Conservation (phyloP, 2,888 invertebrate species). For the Oxystoma pomonae region DNA sequence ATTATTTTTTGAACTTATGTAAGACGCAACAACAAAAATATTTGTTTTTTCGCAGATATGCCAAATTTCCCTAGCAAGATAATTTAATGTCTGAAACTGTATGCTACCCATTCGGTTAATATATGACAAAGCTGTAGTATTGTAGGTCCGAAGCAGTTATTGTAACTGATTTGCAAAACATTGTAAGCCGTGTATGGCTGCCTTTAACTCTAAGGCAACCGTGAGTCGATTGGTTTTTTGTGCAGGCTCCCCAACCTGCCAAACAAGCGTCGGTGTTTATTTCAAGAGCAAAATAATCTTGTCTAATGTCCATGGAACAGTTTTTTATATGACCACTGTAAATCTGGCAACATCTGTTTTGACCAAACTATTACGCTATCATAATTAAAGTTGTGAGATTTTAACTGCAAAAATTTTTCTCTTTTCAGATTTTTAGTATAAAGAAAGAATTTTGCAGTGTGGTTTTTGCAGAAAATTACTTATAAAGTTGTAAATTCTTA, state of each 20-base stretch:
- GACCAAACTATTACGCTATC: too few relatives aligned
- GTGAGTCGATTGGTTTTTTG: background rate
- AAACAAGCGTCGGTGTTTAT: background rate
- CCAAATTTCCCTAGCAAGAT: background rate
- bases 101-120: background rate
- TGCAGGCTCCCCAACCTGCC: constrained; percentile 1
- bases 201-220: background rate
- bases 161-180: constrained; percentile 5
- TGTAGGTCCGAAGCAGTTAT: background rate
- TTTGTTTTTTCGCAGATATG: constrained; percentile 4
- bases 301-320: background rate
- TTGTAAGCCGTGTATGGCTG: constrained; percentile 4
- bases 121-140: background rate
- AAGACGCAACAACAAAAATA: constrained; percentile 10
- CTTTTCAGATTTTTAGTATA: background rate
- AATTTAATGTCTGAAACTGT: background rate
- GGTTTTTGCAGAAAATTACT: too few relatives aligned
- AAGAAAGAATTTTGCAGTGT: too few relatives aligned
- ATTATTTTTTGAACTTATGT: constrained; percentile 4
- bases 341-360: too few relatives aligned
- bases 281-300: background rate
- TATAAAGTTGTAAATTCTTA: too few relatives aligned
- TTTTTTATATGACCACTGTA: too few relatives aligned
- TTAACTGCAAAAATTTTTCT: background rate
- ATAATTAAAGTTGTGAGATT: too few relatives aligned